Percentiles rank a stretch among this genome's conserved stretches.
These are phyloP conservation scores for Apis laboriosa DNA, from an alignment of 1,140 invertebrate species.

Conservation along the genomic window DNA sequence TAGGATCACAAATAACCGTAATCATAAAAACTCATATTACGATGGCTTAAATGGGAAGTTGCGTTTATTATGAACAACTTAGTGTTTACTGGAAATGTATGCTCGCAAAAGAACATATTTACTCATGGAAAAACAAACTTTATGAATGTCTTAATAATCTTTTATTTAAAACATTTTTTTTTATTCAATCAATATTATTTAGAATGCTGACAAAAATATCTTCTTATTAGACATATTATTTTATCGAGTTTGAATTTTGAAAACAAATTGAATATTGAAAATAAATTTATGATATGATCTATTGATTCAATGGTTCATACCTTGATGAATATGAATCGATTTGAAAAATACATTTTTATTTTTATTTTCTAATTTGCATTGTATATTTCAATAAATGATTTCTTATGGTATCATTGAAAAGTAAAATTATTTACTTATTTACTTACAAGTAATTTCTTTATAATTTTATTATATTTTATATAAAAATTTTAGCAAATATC, in stretches of 20 bases:
- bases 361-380: background rate
- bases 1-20: conserved; percentile 49
- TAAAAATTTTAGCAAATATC: background rate
- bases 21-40: conserved; percentile 48
- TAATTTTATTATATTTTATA: background rate
- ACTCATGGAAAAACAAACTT: conserved; percentile 25
- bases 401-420: background rate
- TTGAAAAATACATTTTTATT: background rate
- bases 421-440: background rate
- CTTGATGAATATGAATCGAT: background rate
- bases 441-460: background rate
- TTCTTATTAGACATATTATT: background rate
- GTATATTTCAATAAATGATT: background rate
- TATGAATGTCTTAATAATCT: background rate
- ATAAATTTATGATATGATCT: background rate
- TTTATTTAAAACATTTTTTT: background rate
- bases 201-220: background rate
- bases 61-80: conserved; percentile 43
- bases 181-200: background rate
- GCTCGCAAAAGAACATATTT: conserved; percentile 29
- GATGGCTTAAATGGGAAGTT: conserved; percentile 16
- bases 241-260: background rate
- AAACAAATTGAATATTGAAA: background rate
- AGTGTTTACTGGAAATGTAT: conserved; percentile 30
- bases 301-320: background rate